A percentile compares a stretch with the other conserved stretches of the same genome.
Evolutionary conservation across 2,888 invertebrate genomes (phyloP).

Genomic region (Plusia festucae): DNA sequence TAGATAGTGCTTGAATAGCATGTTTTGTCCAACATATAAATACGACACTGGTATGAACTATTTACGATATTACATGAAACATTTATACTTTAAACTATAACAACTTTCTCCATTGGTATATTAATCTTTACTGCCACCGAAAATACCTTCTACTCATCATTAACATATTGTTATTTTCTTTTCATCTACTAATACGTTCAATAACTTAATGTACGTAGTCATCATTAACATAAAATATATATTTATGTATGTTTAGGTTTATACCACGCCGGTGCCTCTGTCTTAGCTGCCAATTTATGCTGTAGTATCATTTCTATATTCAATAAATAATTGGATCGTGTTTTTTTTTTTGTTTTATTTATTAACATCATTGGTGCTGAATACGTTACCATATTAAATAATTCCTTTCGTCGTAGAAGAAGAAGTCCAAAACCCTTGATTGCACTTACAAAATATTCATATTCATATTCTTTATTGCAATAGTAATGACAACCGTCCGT

Average conservation of each 20-base stretch:
- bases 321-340: conserved; percentile 43
- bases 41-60: conserved; percentile 21
- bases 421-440: too few species aligned
- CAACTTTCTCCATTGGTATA: too few species aligned
- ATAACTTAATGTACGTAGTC: conserved; percentile 27
- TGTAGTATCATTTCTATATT: conserved; percentile 29
- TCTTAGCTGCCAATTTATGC: conserved; percentile 17
- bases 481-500: too few species aligned
- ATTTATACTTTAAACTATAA: neutral
- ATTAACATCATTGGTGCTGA: neutral
- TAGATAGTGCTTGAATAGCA: conserved; percentile 19
- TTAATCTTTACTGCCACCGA: too few species aligned
- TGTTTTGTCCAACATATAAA: conserved; percentile 22
- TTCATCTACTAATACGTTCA: neutral
- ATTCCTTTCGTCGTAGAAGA: too few species aligned
- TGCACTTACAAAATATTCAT: too few species aligned
- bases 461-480: too few species aligned
- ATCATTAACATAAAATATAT: conserved; percentile 9
- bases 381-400: too few species aligned
- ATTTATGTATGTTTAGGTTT: too few species aligned
- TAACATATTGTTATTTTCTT: neutral
- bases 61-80: neutral
- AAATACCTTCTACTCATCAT: too few species aligned
- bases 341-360: conserved; percentile 25
- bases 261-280: conserved; percentile 22